phyloP scores from a whole-genome alignment of 2,888 invertebrate genomes.

The Macrophya alboannulata region DNA sequence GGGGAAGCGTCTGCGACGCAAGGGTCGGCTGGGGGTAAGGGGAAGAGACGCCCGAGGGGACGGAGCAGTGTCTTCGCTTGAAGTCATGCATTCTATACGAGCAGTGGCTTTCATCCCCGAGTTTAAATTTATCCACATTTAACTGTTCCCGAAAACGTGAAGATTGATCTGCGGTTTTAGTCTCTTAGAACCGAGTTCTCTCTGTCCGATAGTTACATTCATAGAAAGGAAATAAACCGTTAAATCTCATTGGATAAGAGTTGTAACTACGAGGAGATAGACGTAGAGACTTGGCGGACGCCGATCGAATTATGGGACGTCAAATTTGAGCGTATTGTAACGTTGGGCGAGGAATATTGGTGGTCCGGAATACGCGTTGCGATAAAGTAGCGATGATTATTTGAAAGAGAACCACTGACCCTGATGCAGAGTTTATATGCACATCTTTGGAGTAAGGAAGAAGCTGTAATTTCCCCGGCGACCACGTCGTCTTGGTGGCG shows the following conservation, averaged over 20 bases:
- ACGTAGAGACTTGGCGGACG: background rate
- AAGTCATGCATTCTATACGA: constrained; percentile 79
- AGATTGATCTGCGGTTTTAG: background rate
- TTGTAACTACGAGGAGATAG: background rate
- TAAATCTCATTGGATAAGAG: background rate
- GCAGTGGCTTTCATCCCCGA: constrained; percentile 71
- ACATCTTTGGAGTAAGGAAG: constrained; percentile 78
- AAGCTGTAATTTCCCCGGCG: constrained; percentile 80
- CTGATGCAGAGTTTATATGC: constrained; percentile 79
- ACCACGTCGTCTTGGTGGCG: constrained; percentile 77
- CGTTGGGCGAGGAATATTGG: background rate
- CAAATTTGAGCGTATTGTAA: background rate
- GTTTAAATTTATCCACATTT: background rate
- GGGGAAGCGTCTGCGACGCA: constrained; percentile 44
- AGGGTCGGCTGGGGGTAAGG: constrained; percentile 58
- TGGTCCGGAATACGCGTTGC: background rate
- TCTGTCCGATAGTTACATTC: background rate
- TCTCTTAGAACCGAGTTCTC: background rate
- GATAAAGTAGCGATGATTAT: background rate
- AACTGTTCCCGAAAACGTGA: background rate
- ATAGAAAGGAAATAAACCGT: background rate
- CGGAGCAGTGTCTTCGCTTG: constrained; percentile 74
- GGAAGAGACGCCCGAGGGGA: constrained; percentile 56
- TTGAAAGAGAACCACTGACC: constrained; percentile 73
- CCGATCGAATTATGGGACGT: background rate